These are phyloP conservation scores for Coendou prehensilis DNA, from an alignment of 2,797 vertebrate species.

Conservation along the genomic window DNA sequence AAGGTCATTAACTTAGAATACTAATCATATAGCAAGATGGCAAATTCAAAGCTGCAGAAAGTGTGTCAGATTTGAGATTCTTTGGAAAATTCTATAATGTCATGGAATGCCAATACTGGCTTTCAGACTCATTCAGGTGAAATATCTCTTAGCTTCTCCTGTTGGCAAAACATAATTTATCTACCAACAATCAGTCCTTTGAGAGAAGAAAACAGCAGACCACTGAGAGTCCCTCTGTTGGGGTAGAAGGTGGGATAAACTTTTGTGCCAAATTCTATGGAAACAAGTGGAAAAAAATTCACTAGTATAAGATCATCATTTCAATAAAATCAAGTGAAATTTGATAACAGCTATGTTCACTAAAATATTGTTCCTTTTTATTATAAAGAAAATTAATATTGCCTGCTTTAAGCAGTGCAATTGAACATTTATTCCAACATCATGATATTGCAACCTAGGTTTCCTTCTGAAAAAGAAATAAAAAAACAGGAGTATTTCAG, in stretches of 20 bases:
- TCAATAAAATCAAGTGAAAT: conserved; percentile 55
- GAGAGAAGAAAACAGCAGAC: conserved; percentile 58
- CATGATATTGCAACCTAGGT: background rate
- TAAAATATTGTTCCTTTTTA: conserved; percentile 5
- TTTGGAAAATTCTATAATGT: background rate
- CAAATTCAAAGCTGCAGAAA: background rate
- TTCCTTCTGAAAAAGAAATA: background rate
- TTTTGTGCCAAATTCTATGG: conserved; percentile 69
- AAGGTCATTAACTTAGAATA: background rate
- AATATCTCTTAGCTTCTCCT: conserved; percentile 55
- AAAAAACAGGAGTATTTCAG: conserved; percentile 52
- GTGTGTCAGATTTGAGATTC: background rate
- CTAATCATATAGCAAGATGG: background rate
- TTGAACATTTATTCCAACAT: conserved; percentile 14
- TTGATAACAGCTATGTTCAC: conserved; percentile 35
- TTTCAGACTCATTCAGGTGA: conserved; percentile 51
- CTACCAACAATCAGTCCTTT: conserved; percentile 62
- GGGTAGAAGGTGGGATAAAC: conserved; percentile 10
- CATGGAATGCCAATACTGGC: background rate
- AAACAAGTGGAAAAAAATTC: conserved; percentile 51
- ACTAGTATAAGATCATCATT: background rate
- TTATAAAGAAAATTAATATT: conserved; percentile 59
- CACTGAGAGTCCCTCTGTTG: conserved; percentile 3
- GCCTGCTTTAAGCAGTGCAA: conserved; percentile 27
- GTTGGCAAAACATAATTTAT: conserved; percentile 62